Evolutionary conservation across 2,888 invertebrate species (phyloP), one percentile per base, ranked within the genome.

Genomic region (Adineta ricciae): DNA sequence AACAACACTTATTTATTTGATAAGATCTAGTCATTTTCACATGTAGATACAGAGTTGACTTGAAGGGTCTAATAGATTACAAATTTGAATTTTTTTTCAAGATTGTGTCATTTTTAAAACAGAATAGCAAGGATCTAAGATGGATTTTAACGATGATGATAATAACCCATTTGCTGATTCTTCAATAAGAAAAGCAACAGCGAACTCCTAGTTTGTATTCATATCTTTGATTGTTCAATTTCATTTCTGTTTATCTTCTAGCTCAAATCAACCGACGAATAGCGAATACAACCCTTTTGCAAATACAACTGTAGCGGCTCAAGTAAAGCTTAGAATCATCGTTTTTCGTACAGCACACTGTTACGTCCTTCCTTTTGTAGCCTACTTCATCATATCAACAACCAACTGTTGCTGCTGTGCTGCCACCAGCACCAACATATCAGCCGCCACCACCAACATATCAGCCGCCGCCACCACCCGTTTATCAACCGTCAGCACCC

Each of bases 211-310:
- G 64, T 32, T 64, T 7, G 5, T 24, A 32, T 32, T 64, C 16
- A 4, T 16, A 5, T 32, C 27, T 64, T 14, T 32, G 16, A 32
- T 27, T 11, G 7, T 19, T 32, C 14, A 32, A 64, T 64, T 64
- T 3, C 19, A 32, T 14, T 27, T 16, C 19, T 19, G 11, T 8
- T 8, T 46, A 46, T 46, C 46, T 64, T 64, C 9, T 32, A 64
- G 64, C 32, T 3, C 78, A n/a, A 93, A 93, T 86, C 93, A 93
- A 89, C 93, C 93, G 89, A 94, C 94, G 83, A 93, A 97, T 85
- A 96, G 96, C 90, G 96, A 97, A 89, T 97, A 96, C 91, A 96
- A 97, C 92, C 97, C 97, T 49, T 97, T 97, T 91, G 95, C 95
- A 2, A 78, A 78, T n/a, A 41, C 78, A n/a, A 24, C 78, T 9